A percentile compares a stretch with the other conserved stretches of the same genome.
These are phyloP conservation scores for Halcyon malimbica DNA, from an alignment of 2,113 vertebrate genomes.

Conservation along the genomic window DNA sequence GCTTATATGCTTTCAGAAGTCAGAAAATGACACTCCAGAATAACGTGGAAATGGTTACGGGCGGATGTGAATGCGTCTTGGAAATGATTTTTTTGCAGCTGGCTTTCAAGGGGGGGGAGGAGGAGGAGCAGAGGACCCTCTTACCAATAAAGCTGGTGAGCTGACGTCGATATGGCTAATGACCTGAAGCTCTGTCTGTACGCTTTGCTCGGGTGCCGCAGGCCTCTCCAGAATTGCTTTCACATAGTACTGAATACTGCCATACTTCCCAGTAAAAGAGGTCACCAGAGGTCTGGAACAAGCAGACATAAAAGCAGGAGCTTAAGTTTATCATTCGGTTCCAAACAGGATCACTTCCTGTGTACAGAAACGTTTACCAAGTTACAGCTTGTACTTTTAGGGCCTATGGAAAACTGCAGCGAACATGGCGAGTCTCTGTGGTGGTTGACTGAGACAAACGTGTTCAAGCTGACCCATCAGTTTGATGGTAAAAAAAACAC, in stretches of 20 bases:
- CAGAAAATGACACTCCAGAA: conserved; percentile 44
- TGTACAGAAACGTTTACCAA: neutral
- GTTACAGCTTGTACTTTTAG: neutral
- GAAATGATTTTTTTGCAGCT: neutral
- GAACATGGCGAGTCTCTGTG: neutral
- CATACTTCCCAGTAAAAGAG: conserved; percentile 83
- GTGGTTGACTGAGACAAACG: neutral
- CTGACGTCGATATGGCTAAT: conserved; percentile 82
- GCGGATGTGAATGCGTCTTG: neutral
- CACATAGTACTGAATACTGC: conserved; percentile 80
- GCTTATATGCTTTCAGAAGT: conserved; percentile 51
- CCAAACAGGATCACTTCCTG: neutral
- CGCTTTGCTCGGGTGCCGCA: conserved; percentile 65
- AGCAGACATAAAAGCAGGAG: neutral
- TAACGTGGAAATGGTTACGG: neutral
- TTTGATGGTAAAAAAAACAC: neutral
- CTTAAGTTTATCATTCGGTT: neutral
- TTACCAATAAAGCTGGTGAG: conserved; percentile 80
- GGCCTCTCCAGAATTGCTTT: conserved; percentile 78
- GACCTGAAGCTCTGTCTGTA: conserved; percentile 80
- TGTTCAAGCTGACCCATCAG: neutral
- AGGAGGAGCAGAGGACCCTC: neutral
- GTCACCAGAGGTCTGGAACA: conserved; percentile 79
- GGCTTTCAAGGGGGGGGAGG: neutral
- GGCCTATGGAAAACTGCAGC: neutral